phyloP scores from a whole-genome alignment of 1,140 invertebrate genomes.

The Epicauta chinensis region DNA sequence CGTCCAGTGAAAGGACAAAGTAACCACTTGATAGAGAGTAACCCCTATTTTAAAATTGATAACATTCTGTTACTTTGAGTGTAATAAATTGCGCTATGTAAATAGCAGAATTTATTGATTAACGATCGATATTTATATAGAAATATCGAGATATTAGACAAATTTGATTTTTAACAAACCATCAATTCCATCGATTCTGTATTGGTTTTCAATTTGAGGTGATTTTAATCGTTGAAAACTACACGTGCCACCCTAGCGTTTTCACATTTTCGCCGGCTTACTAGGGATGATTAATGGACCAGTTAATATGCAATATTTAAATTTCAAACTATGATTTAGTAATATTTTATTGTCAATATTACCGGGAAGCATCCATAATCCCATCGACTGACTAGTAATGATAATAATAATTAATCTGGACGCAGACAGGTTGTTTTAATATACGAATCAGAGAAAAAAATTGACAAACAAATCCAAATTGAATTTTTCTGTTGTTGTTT shows the following conservation, averaged over 20 bases:
- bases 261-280: constrained; percentile 9
- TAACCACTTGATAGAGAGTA: too few species aligned
- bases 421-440: too few species aligned
- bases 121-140: too few species aligned
- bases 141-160: too few species aligned
- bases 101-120: too few species aligned
- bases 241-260: constrained; percentile 16
- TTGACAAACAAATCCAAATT: background rate
- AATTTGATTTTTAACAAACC: too few species aligned
- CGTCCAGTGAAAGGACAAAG: too few species aligned
- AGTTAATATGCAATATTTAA: constrained; percentile 20
- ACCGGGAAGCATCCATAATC: constrained; percentile 2
- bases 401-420: constrained; percentile 9
- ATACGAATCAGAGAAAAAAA: background rate
- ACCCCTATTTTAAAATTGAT: too few species aligned
- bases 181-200: constrained; percentile 1
- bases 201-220: constrained; percentile 21
- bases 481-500: background rate
- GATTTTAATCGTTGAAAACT: constrained; percentile 17
- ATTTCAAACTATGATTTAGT: constrained; percentile 10
- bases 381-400: constrained; percentile 3
- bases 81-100: too few species aligned
- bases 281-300: constrained; percentile 13
- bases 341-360: constrained; percentile 17
- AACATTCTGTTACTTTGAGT: too few species aligned